Evolutionary conservation across 2,888 invertebrate genomes (phyloP).

Genomic region (Ennomos erosarius): DNA sequence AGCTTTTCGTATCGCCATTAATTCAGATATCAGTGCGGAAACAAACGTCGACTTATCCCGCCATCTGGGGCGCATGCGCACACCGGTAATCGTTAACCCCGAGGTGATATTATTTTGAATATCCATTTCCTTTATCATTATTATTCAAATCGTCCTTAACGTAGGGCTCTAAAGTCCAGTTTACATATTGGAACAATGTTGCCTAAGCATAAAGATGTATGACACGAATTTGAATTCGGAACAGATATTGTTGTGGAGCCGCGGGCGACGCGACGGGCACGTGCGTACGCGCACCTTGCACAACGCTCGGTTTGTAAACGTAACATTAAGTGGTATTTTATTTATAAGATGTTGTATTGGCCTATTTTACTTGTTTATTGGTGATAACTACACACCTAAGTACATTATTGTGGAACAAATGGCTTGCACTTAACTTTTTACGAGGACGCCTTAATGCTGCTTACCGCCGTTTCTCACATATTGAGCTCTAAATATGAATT

Average conservation of each 20-base stretch:
- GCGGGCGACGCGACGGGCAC: constrained; percentile 77
- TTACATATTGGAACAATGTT: constrained; percentile 61
- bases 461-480: constrained; percentile 35
- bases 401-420: constrained; percentile 43
- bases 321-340: constrained; percentile 68
- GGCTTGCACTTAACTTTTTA: constrained; percentile 41
- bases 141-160: constrained; percentile 77
- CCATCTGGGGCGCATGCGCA: constrained; percentile 83
- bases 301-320: constrained; percentile 62
- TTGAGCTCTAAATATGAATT: constrained; percentile 36
- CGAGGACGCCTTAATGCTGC: constrained; percentile 34
- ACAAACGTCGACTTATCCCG: constrained; percentile 84
- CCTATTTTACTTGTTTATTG: constrained; percentile 49
- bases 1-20: constrained; percentile 82
- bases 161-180: constrained; percentile 71
- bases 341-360: constrained; percentile 59
- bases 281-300: constrained; percentile 83
- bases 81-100: constrained; percentile 85
- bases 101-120: constrained; percentile 85
- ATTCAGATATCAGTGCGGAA: constrained; percentile 86
- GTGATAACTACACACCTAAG: constrained; percentile 42
- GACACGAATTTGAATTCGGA: constrained; percentile 82
- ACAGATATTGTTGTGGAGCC: constrained; percentile 75
- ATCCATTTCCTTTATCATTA: constrained; percentile 80
- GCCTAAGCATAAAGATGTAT: constrained; percentile 77